These are phyloP conservation scores for Sebastes iracundus DNA, from an alignment of 2,797 vertebrate genomes.

Conservation along the genomic window DNA sequence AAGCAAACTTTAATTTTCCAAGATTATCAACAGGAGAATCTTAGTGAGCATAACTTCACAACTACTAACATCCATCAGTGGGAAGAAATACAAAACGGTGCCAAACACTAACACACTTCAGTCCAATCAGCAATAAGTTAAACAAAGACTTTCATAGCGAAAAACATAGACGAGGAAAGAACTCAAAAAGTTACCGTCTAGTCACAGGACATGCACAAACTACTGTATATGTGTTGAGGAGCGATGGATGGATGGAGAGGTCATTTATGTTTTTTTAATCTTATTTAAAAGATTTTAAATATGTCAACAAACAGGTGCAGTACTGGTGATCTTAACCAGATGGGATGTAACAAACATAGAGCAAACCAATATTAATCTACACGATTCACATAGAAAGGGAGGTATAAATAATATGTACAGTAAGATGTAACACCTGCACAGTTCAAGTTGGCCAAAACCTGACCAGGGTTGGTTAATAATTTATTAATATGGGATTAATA, in stretches of 20 bases:
- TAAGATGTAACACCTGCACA: neutral
- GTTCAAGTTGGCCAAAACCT: neutral
- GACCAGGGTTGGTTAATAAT: neutral
- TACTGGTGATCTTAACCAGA: neutral
- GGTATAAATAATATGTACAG: neutral
- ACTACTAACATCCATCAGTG: constrained; percentile 17
- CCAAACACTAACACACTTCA: constrained; percentile 21
- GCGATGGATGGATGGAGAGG: neutral
- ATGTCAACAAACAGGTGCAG: neutral
- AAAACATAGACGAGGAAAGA: constrained; percentile 13
- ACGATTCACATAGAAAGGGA: neutral
- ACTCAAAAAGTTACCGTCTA: constrained; percentile 2
- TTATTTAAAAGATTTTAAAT: neutral
- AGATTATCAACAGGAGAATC: constrained; percentile 34
- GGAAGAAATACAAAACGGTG: constrained; percentile 23
- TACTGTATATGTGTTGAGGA: neutral
- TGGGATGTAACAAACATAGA: neutral
- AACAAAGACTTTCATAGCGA: constrained; percentile 26
- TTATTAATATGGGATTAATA: neutral
- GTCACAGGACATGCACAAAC: constrained; percentile 21
- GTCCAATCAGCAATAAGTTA: constrained; percentile 22
- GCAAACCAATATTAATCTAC: neutral
- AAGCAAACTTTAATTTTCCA: constrained; percentile 73
- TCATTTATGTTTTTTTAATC: neutral
- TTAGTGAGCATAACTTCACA: neutral